These are phyloP conservation scores for Sylvia atricapilla DNA, from an alignment of 2,113 vertebrate genomes.

Conservation along the genomic window DNA sequence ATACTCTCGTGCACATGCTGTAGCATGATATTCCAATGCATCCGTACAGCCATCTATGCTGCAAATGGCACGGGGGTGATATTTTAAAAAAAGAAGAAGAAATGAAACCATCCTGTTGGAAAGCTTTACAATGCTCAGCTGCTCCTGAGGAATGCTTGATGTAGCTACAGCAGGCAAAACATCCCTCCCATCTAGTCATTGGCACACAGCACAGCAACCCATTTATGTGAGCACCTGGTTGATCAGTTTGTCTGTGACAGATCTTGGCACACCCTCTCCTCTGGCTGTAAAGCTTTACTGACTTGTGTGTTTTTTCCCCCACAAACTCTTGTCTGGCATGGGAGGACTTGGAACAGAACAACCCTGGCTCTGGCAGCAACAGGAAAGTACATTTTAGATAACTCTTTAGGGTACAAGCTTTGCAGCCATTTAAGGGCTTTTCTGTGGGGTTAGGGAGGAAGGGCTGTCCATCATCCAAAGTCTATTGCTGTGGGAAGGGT, in stretches of 20 bases:
- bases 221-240: constrained; percentile 35
- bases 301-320: background rate
- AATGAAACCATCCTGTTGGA: background rate
- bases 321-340: background rate
- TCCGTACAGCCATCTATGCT: background rate
- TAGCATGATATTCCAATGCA: background rate
- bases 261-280: background rate
- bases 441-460: background rate
- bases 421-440: background rate
- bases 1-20: background rate
- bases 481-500: background rate
- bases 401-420: background rate
- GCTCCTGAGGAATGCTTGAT: background rate
- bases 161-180: constrained; percentile 12
- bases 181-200: background rate
- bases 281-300: constrained; percentile 30
- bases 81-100: background rate
- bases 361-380: background rate
- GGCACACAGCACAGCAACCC: background rate
- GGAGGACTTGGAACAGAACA: constrained; percentile 4
- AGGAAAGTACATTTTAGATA: constrained; percentile 6
- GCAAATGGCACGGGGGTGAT: background rate
- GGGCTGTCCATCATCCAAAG: background rate
- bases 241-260: constrained; percentile 22
- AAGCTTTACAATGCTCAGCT: background rate